Percentiles rank a stretch among this genome's conserved stretches.
Evolutionary conservation across 2,113 vertebrate species (phyloP).

Genomic region (Rafetus swinhoei): DNA sequence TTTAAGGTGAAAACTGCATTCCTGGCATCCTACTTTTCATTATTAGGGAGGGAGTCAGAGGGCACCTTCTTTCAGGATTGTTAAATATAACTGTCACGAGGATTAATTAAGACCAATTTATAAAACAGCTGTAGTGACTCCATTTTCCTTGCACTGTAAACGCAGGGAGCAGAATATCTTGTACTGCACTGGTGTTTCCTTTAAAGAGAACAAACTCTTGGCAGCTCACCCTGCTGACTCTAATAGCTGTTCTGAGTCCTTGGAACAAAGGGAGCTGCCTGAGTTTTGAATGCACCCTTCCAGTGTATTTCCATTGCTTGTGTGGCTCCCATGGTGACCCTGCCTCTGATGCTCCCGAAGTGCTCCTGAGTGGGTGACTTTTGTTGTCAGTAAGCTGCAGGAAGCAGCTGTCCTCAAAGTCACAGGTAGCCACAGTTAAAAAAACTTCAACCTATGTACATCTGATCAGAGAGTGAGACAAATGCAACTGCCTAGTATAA

Average conservation of each 20-base stretch:
- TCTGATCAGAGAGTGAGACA: neutral
- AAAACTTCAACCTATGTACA: neutral
- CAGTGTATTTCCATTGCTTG: neutral
- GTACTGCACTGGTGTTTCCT: neutral
- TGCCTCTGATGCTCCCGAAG: neutral
- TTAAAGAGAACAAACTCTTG: neutral
- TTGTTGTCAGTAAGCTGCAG: neutral
- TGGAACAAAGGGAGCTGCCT: neutral
- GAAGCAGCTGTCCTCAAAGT: neutral
- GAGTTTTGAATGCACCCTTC: neutral
- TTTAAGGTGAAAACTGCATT: neutral
- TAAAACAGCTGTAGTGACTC: neutral
- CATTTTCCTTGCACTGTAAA: neutral
- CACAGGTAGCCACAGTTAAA: neutral
- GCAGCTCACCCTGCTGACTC: neutral
- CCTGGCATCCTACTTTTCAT: neutral
- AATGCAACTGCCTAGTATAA: neutral
- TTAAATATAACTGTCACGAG: neutral
- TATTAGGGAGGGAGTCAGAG: neutral
- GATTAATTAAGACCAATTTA: neutral
- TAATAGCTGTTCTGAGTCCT: neutral
- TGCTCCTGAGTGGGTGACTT: neutral
- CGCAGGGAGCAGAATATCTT: neutral
- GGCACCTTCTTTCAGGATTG: neutral
- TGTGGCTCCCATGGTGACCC: neutral